Conservation (phyloP, 2,888 invertebrate genomes). For the Lasioglossum morio region DNA sequence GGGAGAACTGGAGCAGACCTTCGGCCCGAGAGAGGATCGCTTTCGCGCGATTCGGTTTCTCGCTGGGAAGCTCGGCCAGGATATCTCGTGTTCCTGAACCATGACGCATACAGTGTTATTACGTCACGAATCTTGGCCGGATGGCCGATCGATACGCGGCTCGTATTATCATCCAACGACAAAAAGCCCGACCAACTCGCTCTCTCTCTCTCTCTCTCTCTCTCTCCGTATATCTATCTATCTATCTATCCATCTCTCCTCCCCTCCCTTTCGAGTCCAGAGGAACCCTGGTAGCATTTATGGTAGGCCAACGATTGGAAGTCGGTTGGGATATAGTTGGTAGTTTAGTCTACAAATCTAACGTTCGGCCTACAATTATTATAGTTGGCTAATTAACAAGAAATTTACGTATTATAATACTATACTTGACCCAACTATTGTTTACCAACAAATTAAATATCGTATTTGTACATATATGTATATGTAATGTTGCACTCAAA, state of each 20-base stretch:
- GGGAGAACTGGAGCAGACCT: not conserved
- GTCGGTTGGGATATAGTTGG: too few relatives aligned
- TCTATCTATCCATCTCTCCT: not conserved
- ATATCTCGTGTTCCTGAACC: slow-evolving; percentile 50
- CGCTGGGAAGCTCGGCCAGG: slow-evolving; percentile 10
- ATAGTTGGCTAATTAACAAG: too few relatives aligned
- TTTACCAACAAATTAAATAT: too few relatives aligned
- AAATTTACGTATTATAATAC: too few relatives aligned
- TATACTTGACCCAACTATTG: too few relatives aligned
- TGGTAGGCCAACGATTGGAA: too few relatives aligned
- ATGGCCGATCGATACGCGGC: slow-evolving; percentile 56
- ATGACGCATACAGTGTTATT: slow-evolving; percentile 62
- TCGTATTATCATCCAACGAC: slow-evolving; percentile 51
- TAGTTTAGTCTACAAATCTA: too few relatives aligned
- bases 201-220: not conserved
- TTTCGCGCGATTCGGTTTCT: slow-evolving; percentile 16
- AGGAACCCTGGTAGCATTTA: not conserved
- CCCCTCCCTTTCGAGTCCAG: slow-evolving; percentile 8
- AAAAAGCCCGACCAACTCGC: slow-evolving; percentile 30
- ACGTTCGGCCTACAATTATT: too few relatives aligned
- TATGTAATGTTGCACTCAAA: too few relatives aligned
- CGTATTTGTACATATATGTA: too few relatives aligned
- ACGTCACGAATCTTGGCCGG: slow-evolving; percentile 63
- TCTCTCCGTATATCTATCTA: too few relatives aligned
- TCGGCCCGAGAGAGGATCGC: not conserved